A percentile compares a stretch with the other conserved stretches of the same genome.
phyloP scores from a whole-genome alignment of 2,797 vertebrate species.

The Buphagus erythrorhynchus region DNA sequence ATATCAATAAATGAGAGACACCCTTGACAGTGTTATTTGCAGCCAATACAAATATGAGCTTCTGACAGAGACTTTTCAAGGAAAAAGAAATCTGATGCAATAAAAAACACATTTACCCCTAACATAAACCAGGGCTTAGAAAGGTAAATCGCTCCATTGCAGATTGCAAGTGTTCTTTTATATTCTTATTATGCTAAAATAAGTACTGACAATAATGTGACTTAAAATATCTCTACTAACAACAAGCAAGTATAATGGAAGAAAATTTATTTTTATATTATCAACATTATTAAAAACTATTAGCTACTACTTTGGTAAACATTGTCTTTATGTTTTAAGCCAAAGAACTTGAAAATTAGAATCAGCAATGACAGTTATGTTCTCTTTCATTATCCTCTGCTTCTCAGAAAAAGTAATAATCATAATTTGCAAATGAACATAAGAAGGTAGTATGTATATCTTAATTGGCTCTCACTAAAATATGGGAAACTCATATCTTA shows the following conservation, averaged over 20 bases:
- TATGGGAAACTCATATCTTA: background rate
- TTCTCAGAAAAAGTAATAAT: background rate
- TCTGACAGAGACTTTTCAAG: background rate
- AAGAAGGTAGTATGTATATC: background rate
- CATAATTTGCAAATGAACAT: background rate
- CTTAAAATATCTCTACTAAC: background rate
- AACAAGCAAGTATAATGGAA: background rate
- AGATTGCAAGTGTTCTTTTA: background rate
- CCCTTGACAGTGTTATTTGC: background rate
- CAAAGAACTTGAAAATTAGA: background rate
- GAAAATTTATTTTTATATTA: background rate
- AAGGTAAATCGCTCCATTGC: rapidly evolving
- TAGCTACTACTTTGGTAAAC: background rate
- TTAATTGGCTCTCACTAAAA: background rate
- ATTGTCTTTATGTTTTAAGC: background rate
- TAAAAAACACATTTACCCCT: background rate
- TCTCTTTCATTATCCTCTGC: background rate
- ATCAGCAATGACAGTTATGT: background rate
- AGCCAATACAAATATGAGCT: background rate
- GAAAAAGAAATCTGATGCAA: background rate
- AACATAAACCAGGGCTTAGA: background rate
- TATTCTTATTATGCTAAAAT: background rate
- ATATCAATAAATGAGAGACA: background rate
- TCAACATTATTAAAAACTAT: background rate
- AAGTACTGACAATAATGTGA: background rate